Base-by-base conservation (phyloP, 1,140 invertebrate species). In the Venustaconcha ellipsiformis region DNA sequence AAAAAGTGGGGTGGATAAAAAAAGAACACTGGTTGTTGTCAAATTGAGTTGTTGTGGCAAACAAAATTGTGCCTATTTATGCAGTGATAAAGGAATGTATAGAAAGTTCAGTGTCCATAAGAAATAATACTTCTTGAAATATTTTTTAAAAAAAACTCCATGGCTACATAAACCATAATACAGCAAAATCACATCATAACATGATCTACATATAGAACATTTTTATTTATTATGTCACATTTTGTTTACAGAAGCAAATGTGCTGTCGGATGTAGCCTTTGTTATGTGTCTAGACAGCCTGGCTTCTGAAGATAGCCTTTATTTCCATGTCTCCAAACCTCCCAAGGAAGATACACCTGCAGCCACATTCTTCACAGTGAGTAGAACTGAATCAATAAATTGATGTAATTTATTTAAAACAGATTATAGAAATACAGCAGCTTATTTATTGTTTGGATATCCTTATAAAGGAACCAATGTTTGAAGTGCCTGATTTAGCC, bases 281-380 rank as follows among this genome's bases (percentile, higher is more conserved):
- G 95, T 96, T 0, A 91, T 99, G 73, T 99, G 97, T 87, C 90
- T 99, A 70, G 98, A 99, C 86, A 94, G 95, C 0, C 90, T 98
- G 68, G 93, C 92, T 89, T n/a, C 91, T 37, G 91, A 91, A 67
- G 90, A 93, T 80, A 86, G 92, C 0, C 88, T 99, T 1, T 94
- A 94, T 78, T 93, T 99, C 87, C 98, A 99, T 90, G 97, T 99
- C 1, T 99, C 98, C 0, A 98, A 99, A 90, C 96, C 96, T 12
- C 97, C 98, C 1, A 95, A 95, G 86, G 95, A 98, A 66, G 95
- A 94, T 59, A 94, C 94, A 2, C 91, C 94, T 4, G 93, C 94
- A 56, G 92, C 93, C 74, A 85, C 92, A 57, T 95, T 97, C 87
- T 94, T 94, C 67, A 93, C 95, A 88, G 92, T 92, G 84, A 80